phyloP scores from a whole-genome alignment of 1,140 invertebrate species.

The Eumeta japonica region DNA sequence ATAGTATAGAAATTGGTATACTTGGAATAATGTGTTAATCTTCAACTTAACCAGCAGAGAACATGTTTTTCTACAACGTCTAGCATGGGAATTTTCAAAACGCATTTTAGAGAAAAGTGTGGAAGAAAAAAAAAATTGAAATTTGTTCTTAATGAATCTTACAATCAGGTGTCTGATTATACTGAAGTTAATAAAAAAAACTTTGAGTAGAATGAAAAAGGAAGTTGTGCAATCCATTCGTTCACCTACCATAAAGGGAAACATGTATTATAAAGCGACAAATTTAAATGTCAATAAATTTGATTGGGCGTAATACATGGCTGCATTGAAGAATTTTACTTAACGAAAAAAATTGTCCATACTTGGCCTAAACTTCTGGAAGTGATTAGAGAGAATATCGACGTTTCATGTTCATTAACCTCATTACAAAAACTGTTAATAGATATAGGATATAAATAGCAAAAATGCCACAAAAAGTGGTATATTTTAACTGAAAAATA shows the following conservation, averaged over 20 bases:
- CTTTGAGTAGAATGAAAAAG: slow-evolving; percentile 10
- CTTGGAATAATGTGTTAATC: too few relatives aligned
- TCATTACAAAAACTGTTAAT: slow-evolving; percentile 18
- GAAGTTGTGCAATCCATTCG: slow-evolving; percentile 9
- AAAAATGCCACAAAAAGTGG: slow-evolving; percentile 13
- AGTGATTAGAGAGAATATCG: slow-evolving; percentile 15
- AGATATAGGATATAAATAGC: slow-evolving; percentile 15
- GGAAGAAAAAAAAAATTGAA: too few relatives aligned
- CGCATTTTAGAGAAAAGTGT: too few relatives aligned
- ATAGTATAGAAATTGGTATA: too few relatives aligned
- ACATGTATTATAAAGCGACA: slow-evolving; percentile 10
- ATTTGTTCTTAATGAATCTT: too few relatives aligned
- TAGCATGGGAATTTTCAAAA: too few relatives aligned
- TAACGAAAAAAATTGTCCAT: slow-evolving; percentile 12
- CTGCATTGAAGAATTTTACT: slow-evolving; percentile 10
- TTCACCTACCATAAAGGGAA: slow-evolving; percentile 12
- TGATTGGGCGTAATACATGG: slow-evolving; percentile 12
- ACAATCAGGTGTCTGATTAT: too few relatives aligned
- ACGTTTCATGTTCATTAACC: slow-evolving; percentile 13
- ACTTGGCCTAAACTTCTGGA: slow-evolving; percentile 11
- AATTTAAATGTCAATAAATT: slow-evolving; percentile 15
- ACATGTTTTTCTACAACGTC: too few relatives aligned
- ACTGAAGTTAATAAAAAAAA: slow-evolving; percentile 12
- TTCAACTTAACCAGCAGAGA: too few relatives aligned
- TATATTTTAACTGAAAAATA: slow-evolving; percentile 12